Base-by-base conservation (phyloP, 1,140 invertebrate species). In the Rhagoletis zephyria region DNA sequence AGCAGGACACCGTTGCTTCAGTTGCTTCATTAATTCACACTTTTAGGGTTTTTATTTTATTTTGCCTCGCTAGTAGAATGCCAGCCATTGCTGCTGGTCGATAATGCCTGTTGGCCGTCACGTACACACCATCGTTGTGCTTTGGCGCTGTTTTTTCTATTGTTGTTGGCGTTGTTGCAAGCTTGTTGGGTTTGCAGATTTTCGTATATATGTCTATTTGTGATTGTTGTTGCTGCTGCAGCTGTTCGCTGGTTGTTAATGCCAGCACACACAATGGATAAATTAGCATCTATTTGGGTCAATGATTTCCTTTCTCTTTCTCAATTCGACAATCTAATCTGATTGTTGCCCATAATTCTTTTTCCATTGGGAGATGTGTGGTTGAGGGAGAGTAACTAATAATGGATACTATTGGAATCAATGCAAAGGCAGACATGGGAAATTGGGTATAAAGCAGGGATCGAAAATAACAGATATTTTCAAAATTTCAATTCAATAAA, bases 261-360 rank as follows among this genome's bases (percentile, higher is more conserved):
- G 85, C 59, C 60, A 30, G 16, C 30, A n/a, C 59, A 45, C 63
- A 45, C 59, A 65, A 86, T 56, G 85, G 85, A 86, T 86, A 61
- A 86, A 86, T 86, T 86, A 86, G 59, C 85, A 86, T 86, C 85
- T 61, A 86, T 86, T 86, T 86, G 30, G 85, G 59, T 86, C 85
- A 63, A 86, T 86, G 59, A 86, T 63, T 86, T 86, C 63, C 74
- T 56, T 19, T 48, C 74, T 81, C 74, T 30, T 56, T 56, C n/a
- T 16, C 30, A 51, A 77, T 77, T 48, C 70, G 45, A 51, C 40
- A 51, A 81, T 81, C 19, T 81, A 81, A 56, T 63, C 59, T 86
- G 85, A 86, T 86, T 86, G 63, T 64, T 30, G 48, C 60, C 85
- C 85, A 86, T 86, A 86, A 86, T 65, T 86, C 85, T 86, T 63